phyloP scores from a whole-genome alignment of 2,113 vertebrate species.

The Nothoprocta pentlandii region DNA sequence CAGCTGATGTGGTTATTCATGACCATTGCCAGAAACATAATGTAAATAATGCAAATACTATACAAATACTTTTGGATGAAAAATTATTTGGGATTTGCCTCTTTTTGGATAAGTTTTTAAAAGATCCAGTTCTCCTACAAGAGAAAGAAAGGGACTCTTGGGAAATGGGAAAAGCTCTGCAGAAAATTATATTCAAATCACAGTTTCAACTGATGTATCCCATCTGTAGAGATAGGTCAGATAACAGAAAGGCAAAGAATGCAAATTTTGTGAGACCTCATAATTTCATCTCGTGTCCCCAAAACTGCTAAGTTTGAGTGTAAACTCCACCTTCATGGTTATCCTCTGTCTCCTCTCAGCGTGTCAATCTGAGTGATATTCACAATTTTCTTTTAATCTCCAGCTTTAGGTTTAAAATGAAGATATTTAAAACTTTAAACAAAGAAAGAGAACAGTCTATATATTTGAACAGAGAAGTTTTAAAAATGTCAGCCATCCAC shows the following conservation, averaged over 20 bases:
- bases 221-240: background rate
- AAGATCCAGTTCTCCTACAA: background rate
- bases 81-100: background rate
- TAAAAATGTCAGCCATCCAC: background rate
- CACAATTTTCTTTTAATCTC: background rate
- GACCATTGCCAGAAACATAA: constrained; percentile 23
- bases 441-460: background rate
- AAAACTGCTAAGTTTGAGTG: background rate
- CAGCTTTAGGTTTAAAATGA: background rate
- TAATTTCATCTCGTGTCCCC: background rate
- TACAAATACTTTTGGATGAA: background rate
- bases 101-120: background rate
- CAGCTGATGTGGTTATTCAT: background rate
- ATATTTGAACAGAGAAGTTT: background rate
- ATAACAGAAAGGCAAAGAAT: background rate
- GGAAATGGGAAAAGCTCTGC: background rate
- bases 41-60: background rate
- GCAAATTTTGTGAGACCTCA: background rate
- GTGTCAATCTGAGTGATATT: background rate
- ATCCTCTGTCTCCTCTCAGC: background rate
- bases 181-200: background rate
- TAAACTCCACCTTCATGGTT: background rate
- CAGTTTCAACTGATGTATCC: background rate
- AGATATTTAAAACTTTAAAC: background rate
- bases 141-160: background rate